Evolutionary conservation across 2,113 vertebrate genomes (phyloP).

Genomic region (Mustelus asterias): DNA sequence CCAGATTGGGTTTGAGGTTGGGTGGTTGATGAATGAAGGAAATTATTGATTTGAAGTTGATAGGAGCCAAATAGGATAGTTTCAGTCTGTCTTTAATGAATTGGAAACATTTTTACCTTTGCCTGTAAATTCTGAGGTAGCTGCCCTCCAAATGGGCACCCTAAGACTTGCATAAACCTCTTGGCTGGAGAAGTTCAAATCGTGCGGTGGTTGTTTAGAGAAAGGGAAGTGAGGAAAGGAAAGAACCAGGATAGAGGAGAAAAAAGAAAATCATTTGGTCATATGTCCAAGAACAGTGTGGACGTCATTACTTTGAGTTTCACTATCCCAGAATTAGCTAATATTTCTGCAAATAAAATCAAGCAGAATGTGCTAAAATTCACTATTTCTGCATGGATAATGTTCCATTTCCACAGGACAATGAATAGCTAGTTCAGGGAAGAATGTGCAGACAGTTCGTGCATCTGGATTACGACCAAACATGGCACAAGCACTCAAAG

Average conservation of each 20-base stretch:
- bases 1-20: not conserved
- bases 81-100: not conserved
- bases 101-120: not conserved
- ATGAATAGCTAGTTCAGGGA: not conserved
- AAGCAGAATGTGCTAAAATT: not conserved
- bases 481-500: not conserved
- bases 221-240: too few species aligned
- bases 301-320: too few species aligned
- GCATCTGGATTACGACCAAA: not conserved
- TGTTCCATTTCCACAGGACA: not conserved
- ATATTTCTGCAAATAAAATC: not conserved
- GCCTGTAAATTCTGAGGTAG: not conserved
- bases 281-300: too few species aligned
- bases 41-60: too few species aligned
- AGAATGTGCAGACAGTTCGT: not conserved
- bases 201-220: too few species aligned
- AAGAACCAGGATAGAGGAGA: too few species aligned
- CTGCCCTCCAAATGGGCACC: not conserved
- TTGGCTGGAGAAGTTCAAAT: too few species aligned
- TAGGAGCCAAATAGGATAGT: not conserved
- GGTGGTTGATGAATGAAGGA: not conserved
- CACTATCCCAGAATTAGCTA: not conserved
- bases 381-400: not conserved
- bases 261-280: too few species aligned
- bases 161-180: not conserved